Evolutionary conservation across 2,797 vertebrate genomes (phyloP), one percentile per base, ranked within the genome.

Genomic region (Typhlichthys subterraneus): DNA sequence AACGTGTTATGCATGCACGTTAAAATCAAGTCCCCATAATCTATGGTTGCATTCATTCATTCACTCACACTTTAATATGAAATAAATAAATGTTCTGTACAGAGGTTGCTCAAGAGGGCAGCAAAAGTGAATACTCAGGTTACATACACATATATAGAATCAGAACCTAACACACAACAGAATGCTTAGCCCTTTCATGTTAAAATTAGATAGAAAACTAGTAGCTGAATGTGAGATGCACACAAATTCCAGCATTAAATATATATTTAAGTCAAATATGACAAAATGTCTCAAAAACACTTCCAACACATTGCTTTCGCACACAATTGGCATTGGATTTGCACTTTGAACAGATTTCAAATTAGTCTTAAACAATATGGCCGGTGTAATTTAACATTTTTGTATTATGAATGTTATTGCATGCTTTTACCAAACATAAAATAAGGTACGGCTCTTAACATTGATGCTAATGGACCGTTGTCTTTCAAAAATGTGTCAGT

Each of bases 71-170:
- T 12, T 50, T 61, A 54, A 67, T 65, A 52, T 7, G 48, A 84
- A 86, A 85, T 87, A 87, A 88, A 87, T 84, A 86, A 38, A 31
- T 62, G 58, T 38, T 76, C 72, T 76, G 38, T 76, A 76, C 67
- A 85, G 61, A 53, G 55, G 11, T 59, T 46, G 57, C 49, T 63
- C 63, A 57, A 47, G 45, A 52, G 48, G 60, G 55, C 45, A 63
- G 53, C 42, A 67, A 70, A 48, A 38, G 33, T 38, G 33, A 53
- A 52, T 49, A 48, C 12, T 57, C 13, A 63, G 45, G 42, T 54
- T 45, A 57, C 63, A 17, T 45, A 67, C 73, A 65, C 51, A 69
- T 45, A 61, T 59, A 2, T 55, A 72, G 17, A 63, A 33, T 69
- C 52, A 38, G 33, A 38, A 38, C 7, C 33, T 38, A 7, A 17